Evolutionary conservation across 2,113 vertebrate genomes (phyloP), one percentile per base, ranked within the genome.

Genomic region (Eretmochelys imbricata): DNA sequence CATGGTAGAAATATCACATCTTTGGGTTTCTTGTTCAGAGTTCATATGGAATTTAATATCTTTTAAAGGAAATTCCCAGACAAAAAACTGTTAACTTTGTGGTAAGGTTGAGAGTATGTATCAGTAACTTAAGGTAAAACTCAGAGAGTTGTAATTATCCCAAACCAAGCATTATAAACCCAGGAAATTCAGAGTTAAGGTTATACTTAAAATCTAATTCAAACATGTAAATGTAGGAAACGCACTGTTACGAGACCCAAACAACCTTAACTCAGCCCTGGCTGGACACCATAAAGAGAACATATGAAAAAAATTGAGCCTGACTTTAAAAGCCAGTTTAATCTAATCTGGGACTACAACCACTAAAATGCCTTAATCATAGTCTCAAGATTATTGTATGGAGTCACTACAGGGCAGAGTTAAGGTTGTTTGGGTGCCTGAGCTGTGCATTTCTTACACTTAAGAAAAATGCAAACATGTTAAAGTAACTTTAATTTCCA

Each of bases 111-210:
- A 84, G 3, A 20, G 46, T 20, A 19, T 65, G 3, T 84, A 24
- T 76, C 38, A 81, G 65, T 42, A 27, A 3, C 0, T 1, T 75
- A 85, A 95, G 75, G 75, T 81, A 42, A 87, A 91, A 79, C 46
- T 82, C 38, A 80, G 57, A 80, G 57, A 82, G 19, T 89, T 94
- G 72, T 89, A 78, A 93, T 82, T 82, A 49, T 87, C 93, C 86
- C 50, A 85, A 85, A 84, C 51, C 89, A 42, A 59, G 5, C 19
- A 91, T 96, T 93, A 57, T 48, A 88, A 50, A 85, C 14, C 82
- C 35, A 50, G 59, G 51, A 46, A 85, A 50, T 69, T 93, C 80
- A 84, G 48, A 20, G 5, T 8, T 81, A 80, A 75, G 54, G 19
- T 57, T 94, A 35, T 24, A n/a, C 10, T 65, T n/a, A 16, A 65